Evolutionary conservation across 2,113 vertebrate species (phyloP).

Genomic region (Nansenia antarctica): DNA sequence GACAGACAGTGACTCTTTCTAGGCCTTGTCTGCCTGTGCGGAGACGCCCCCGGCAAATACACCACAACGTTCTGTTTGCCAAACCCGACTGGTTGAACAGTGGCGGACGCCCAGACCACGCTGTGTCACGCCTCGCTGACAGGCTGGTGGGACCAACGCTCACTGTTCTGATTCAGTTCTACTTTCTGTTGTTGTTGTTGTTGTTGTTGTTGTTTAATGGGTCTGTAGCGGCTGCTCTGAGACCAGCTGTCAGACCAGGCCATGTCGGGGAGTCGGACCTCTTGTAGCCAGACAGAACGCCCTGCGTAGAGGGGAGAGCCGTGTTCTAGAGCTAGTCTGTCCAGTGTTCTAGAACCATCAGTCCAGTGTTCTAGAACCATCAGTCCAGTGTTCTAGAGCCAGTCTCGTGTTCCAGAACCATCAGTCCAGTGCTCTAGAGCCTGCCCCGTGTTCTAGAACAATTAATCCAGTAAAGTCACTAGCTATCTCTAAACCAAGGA

Average conservation of each 20-base stretch:
- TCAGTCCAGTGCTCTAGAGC: no score
- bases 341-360: no score
- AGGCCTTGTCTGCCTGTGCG: constrained; percentile 18
- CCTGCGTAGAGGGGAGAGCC: constrained; percentile 22
- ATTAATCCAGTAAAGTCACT: constrained; percentile 26
- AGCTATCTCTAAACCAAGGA: constrained; percentile 12
- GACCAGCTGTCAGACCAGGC: constrained; percentile 1
- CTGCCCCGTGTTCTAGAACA: no score
- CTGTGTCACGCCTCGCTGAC: neutral
- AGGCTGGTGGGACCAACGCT: constrained; percentile 12
- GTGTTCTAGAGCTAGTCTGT: no score
- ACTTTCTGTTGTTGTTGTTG: no score
- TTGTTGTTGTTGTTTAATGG: constrained; percentile 15
- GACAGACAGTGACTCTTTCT: neutral
- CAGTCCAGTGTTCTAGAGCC: no score
- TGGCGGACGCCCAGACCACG: constrained; percentile 14
- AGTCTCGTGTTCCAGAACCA: no score
- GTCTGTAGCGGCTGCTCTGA: constrained; percentile 9
- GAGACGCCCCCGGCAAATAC: neutral
- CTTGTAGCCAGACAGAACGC: constrained; percentile 23
- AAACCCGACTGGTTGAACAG: constrained; percentile 35
- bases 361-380: no score
- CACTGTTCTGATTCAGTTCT: constrained; percentile 8
- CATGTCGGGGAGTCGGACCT: constrained; percentile 21
- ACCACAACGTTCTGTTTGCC: constrained; percentile 30